phyloP scores from a whole-genome alignment of 2,888 invertebrate genomes.

The Plemyria rubiginata region DNA sequence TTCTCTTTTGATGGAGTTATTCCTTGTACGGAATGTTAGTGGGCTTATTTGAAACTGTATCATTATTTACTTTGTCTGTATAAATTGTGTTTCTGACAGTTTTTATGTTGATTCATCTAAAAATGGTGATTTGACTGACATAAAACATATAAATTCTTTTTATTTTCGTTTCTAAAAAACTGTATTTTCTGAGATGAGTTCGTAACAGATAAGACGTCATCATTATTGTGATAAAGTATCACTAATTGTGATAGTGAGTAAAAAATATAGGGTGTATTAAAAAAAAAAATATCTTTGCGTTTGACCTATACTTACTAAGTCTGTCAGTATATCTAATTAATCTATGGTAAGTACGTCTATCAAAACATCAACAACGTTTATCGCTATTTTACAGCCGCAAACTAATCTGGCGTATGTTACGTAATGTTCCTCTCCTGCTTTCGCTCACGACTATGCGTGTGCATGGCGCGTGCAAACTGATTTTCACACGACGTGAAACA shows the following conservation, averaged over 20 bases:
- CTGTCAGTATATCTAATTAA: not conserved
- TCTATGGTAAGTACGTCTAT: not conserved
- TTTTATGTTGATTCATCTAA: not conserved
- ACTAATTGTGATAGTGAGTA: not conserved
- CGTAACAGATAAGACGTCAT: no score
- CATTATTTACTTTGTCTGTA: constrained; percentile 21
- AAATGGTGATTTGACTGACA: not conserved
- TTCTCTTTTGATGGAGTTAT: constrained; percentile 40
- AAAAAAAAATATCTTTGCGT: no score
- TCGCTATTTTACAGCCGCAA: constrained; percentile 1
- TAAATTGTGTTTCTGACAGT: constrained; percentile 2
- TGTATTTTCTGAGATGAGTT: no score
- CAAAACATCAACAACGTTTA: not conserved
- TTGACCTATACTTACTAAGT: no score
- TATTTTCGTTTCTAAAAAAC: not conserved
- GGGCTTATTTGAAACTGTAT: constrained; percentile 32
- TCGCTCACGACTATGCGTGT: constrained; percentile 71
- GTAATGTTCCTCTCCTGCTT: constrained; percentile 61
- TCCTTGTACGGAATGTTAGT: constrained; percentile 32
- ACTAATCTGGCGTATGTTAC: constrained; percentile 48
- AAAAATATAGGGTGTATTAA: not conserved
- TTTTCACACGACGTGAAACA: constrained; percentile 65
- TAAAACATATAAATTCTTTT: not conserved
- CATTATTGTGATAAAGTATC: no score
- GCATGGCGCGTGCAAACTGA: constrained; percentile 63